These are phyloP conservation scores for Lerista edwardsae DNA, from an alignment of 2,797 vertebrate genomes.

Conservation along the genomic window DNA sequence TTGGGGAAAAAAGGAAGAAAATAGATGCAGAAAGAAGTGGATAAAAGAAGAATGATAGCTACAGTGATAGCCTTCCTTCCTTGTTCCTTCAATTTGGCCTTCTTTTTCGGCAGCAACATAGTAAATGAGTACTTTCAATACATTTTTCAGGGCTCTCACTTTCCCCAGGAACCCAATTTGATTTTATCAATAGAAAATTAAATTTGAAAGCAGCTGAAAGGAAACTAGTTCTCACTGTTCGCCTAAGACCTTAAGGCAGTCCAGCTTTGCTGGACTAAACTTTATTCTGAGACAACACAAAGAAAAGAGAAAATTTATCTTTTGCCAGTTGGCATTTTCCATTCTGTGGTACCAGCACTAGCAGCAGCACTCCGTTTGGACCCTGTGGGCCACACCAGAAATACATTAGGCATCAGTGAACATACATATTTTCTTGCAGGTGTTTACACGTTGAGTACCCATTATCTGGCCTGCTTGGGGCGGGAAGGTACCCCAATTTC, in stretches of 20 bases:
- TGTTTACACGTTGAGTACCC: too few relatives aligned
- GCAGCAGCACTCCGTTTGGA: background rate
- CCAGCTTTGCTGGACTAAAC: constrained; percentile 8
- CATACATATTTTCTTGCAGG: background rate
- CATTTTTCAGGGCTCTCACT: constrained; percentile 26
- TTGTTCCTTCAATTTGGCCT: constrained; percentile 11
- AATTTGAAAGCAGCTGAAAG: constrained; percentile 30
- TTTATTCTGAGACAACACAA: constrained; percentile 3
- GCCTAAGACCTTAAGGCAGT: background rate
- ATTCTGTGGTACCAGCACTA: background rate
- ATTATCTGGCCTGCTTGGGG: too few relatives aligned
- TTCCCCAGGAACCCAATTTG: constrained; percentile 27
- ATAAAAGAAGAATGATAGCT: background rate
- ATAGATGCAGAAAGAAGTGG: background rate
- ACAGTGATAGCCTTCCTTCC: background rate
- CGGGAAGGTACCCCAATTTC: too few relatives aligned
- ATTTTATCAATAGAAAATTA: constrained; percentile 32
- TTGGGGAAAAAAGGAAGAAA: constrained; percentile 12
- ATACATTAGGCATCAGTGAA: background rate
- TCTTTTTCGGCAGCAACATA: background rate
- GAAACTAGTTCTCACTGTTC: constrained; percentile 4
- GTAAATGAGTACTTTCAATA: constrained; percentile 10
- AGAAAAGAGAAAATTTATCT: constrained; percentile 7
- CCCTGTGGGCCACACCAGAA: background rate
- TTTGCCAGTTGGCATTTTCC: constrained; percentile 1